Percentiles rank a stretch among this genome's conserved stretches.
These are phyloP conservation scores for Miniopterus natalensis DNA, from an alignment of 2,113 vertebrate species.

Conservation along the genomic window DNA sequence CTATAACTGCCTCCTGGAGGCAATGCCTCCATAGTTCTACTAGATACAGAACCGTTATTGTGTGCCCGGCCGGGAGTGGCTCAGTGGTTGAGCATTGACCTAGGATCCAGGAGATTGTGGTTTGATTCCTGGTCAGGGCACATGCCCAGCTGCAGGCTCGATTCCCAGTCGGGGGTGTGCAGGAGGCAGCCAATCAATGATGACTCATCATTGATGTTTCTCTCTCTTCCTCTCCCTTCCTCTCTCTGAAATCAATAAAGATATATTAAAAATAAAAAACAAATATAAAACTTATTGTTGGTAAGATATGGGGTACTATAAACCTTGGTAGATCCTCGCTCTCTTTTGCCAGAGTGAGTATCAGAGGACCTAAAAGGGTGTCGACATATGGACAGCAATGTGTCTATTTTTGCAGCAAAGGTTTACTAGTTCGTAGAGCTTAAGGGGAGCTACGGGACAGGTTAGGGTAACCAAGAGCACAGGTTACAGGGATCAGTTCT, in stretches of 20 bases:
- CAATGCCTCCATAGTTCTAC: background rate
- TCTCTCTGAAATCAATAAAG: too few species aligned
- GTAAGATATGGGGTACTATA: background rate
- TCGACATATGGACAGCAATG: background rate
- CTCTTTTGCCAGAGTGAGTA: constrained; percentile 35
- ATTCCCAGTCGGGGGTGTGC: too few species aligned
- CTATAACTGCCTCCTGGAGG: background rate
- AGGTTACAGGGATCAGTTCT: background rate
- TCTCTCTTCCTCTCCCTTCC: too few species aligned
- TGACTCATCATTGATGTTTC: too few species aligned
- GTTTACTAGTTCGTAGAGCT: constrained; percentile 23
- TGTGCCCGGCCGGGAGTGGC: too few species aligned
- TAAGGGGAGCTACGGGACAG: background rate
- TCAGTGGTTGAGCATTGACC: too few species aligned
- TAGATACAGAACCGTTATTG: background rate
- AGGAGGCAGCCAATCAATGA: too few species aligned
- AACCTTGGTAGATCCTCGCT: background rate
- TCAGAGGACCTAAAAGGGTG: background rate
- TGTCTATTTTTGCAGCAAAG: constrained; percentile 54
- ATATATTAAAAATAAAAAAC: too few species aligned
- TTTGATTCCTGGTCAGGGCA: too few species aligned
- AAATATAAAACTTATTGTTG: background rate
- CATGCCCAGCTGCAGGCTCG: too few species aligned
- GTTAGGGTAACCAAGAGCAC: constrained; percentile 1
- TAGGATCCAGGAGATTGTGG: too few species aligned